Evolutionary conservation across 2,797 vertebrate genomes (phyloP), one percentile per base, ranked within the genome.

Genomic region (Peromyscus aztecus): DNA sequence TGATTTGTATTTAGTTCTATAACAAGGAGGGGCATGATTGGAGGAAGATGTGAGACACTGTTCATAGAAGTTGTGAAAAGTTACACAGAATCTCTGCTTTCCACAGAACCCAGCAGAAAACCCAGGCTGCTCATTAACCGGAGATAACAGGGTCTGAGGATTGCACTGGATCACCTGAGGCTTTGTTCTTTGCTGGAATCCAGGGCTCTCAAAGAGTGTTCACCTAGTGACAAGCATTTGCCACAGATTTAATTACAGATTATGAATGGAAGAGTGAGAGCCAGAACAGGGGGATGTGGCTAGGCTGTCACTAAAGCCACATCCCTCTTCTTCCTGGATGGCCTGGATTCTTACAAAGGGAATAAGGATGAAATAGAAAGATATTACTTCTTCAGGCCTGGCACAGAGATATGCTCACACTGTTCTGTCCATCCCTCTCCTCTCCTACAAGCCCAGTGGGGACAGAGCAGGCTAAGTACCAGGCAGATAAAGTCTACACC

Each of bases 221-320:
- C 76, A 27, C 17, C 5, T 6, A 23, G 46, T 80, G 69, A 81
- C 23, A 49, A 84, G 59, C 29, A 91, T 59, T 85, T 81, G 55
- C 55, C 31, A 7, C 67, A 93, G 91, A 96, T 94, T 93, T 92
- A 87, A 93, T 92, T 82, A 91, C 5, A 96, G 95, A 77, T 88
- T 91, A 52, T 71, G 52, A 83, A 43, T 13, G 83, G 84, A 67
- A 78, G 67, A 37, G 34, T 49, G 87, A 80, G 71, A 78, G 43
- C 46, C 31, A 43, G 93, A 71, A 65, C 2, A 61, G n/a, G 52
- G 1, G 0, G 0, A 3, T 3, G n/a, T 24, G 37, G 69, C 23
- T 31, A 89, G 46, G 19, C 1, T 37, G 17, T 46, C 34, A 7
- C 57, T 21, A 34, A 29, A n/a, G 21, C n/a, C 4, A 0, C 24